Evolutionary conservation across 2,113 vertebrate species (phyloP), one percentile per base, ranked within the genome.

Genomic region (Conger conger): DNA sequence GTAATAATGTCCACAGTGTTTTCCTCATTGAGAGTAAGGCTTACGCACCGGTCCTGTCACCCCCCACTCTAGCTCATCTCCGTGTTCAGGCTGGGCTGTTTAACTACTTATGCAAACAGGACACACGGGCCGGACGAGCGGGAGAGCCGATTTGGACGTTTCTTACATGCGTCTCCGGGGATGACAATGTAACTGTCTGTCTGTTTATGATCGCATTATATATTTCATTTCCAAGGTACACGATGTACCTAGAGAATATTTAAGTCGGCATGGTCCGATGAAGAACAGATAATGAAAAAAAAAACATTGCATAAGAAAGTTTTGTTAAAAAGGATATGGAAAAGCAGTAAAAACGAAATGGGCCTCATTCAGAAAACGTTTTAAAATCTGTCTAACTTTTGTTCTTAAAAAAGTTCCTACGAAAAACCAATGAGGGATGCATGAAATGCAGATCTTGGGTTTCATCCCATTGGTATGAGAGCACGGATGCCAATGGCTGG

Each of bases 1-100:
- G 68, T 86, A 0, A 87, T 83, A 84, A 42, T 86, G 86, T 86
- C 68, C 83, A 86, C 45, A 84, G 83, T 77, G 76, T 86, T 85
- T 63, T 60, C 73, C 40, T 81, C 9, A 85, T 35, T 82, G 37
- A 84, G 78, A 82, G 78, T 86, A 87, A 85, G 83, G 86, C 86
- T 73, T 83, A 83, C 35, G 36, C 76, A 85, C 81, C 86, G 40
- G 81, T 86, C 63, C 73, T 23, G 33, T 83, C 63, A 45, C 42
- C 82, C 27, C 30, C 79, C 23, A 3, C 53, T 42, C n/a, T 17
- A 53, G 23, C 35, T 36, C 37, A 18, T 50, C 23, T 11, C 6
- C 38, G 30, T 76, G 20, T 77, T 50, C 68, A 76, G 18, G 33
- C 63, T n/a, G 54, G 35, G 50, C 53, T 60, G 38, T 50, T 85